Percentiles rank a stretch among this genome's conserved stretches.
These are phyloP conservation scores for Oryzias woworae DNA, from an alignment of 2,113 vertebrate species.

Conservation along the genomic window DNA sequence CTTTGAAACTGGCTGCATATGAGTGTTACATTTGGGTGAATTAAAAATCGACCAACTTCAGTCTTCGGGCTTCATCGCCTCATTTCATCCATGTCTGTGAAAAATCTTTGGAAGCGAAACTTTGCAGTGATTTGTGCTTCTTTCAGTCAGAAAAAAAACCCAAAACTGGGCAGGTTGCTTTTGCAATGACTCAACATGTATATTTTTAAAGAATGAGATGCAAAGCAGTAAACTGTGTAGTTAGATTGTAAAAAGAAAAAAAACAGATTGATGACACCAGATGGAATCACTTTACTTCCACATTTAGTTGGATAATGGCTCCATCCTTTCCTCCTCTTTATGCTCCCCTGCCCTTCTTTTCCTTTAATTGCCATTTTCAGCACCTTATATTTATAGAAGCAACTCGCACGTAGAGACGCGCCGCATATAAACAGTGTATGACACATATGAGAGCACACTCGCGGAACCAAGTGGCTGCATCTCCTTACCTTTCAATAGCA, in stretches of 20 bases:
- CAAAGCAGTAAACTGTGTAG: constrained; percentile 34
- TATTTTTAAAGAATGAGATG: constrained; percentile 49
- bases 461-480: constrained; percentile 6
- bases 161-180: constrained; percentile 37
- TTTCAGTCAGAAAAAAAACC: constrained; percentile 45
- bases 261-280: constrained; percentile 40
- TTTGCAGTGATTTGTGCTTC: constrained; percentile 30
- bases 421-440: constrained; percentile 44
- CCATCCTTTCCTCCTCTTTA: constrained; percentile 24
- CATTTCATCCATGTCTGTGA: constrained; percentile 45
- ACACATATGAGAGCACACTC: constrained; percentile 16
- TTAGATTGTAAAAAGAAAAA: constrained; percentile 37
- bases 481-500: constrained; percentile 11
- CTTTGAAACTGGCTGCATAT: constrained; percentile 42
- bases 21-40: constrained; percentile 49
- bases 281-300: constrained; percentile 27
- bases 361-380: constrained; percentile 56
- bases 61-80: constrained; percentile 47
- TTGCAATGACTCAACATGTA: constrained; percentile 39
- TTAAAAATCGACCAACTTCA: constrained; percentile 32
- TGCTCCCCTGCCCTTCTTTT: constrained; percentile 21
- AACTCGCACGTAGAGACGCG: constrained; percentile 49
- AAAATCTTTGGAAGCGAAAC: constrained; percentile 38
- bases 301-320: constrained; percentile 24
- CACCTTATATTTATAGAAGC: constrained; percentile 75